Conservation (phyloP, 2,888 invertebrate species). For the Cheilosia impressa region DNA sequence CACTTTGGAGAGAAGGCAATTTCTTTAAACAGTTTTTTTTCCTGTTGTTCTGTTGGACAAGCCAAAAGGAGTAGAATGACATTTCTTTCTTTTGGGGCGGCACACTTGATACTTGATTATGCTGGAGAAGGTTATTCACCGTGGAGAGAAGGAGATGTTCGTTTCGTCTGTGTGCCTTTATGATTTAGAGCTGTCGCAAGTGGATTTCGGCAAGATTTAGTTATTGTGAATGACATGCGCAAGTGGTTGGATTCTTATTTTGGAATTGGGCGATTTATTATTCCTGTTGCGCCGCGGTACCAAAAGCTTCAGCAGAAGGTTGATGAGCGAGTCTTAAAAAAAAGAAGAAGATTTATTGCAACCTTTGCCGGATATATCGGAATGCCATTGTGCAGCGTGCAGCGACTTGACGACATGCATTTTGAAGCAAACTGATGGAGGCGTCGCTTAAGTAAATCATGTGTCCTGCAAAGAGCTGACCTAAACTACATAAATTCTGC, state of each 20-base stretch:
- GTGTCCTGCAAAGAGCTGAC: neutral
- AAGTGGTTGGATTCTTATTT: slow-evolving; percentile 21
- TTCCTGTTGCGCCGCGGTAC: slow-evolving; percentile 17
- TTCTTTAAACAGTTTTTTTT: slow-evolving; percentile 9
- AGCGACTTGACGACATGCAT: neutral
- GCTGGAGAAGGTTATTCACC: neutral
- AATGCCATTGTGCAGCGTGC: neutral
- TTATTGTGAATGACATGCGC: slow-evolving; percentile 61
- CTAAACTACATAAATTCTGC: too few species aligned
- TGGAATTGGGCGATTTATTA: slow-evolving; percentile 43
- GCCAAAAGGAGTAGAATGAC: slow-evolving; percentile 31
- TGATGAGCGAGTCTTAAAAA: slow-evolving; percentile 20
- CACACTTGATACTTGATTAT: slow-evolving; percentile 59
- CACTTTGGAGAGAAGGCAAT: slow-evolving; percentile 48
- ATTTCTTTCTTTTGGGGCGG: slow-evolving; percentile 41
- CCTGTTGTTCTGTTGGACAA: slow-evolving; percentile 28
- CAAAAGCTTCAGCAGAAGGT: slow-evolving; percentile 2
- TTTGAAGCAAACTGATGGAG: neutral
- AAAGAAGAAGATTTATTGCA: neutral
- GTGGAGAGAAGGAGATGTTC: slow-evolving; percentile 3
- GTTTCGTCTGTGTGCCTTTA: slow-evolving; percentile 38
- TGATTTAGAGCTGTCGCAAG: slow-evolving; percentile 71
- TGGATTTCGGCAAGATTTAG: slow-evolving; percentile 60
- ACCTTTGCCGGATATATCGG: slow-evolving; percentile 22
- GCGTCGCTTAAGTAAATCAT: neutral